A percentile compares a stretch with the other conserved stretches of the same genome.
Conservation (phyloP, 2,113 vertebrate genomes). For the Epinephelus cyanopodus region DNA sequence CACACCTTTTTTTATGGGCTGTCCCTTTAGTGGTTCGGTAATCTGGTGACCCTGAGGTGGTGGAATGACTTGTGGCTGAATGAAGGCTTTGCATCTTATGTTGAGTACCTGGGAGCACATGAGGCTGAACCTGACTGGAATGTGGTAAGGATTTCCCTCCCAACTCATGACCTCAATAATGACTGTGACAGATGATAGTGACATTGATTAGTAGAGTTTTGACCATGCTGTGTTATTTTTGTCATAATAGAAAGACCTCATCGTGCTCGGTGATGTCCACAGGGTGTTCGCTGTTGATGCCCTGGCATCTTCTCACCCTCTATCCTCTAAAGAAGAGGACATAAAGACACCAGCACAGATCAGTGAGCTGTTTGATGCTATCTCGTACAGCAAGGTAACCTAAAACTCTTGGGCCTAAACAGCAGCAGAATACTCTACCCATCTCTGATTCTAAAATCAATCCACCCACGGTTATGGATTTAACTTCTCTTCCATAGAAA, state of each 20-base stretch:
- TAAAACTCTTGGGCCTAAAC: neutral
- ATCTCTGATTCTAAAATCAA: neutral
- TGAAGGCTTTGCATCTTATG: conserved; percentile 95
- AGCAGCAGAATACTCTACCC: neutral
- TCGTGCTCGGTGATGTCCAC: conserved; percentile 89
- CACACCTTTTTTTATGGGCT: neutral
- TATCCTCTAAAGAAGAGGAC: conserved; percentile 87
- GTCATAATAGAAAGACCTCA: conserved; percentile 89
- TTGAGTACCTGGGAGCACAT: conserved; percentile 91
- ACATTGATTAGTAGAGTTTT: neutral
- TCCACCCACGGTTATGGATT: neutral
- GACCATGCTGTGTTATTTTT: neutral
- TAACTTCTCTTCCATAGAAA: neutral
- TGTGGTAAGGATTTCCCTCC: conserved; percentile 82
- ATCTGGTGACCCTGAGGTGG: conserved; percentile 94
- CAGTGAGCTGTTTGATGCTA: conserved; percentile 92
- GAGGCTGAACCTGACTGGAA: conserved; percentile 83
- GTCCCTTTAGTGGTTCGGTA: conserved; percentile 93
- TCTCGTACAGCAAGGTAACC: conserved; percentile 95
- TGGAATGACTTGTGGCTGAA: conserved; percentile 99
- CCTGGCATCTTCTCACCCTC: conserved; percentile 90
- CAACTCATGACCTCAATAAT: neutral
- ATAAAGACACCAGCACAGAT: conserved; percentile 91
- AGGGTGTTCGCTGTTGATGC: conserved; percentile 90
- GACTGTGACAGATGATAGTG: neutral